Base-by-base conservation (phyloP, 2,888 invertebrate species). In the Polydrusus pterygomalis region DNA sequence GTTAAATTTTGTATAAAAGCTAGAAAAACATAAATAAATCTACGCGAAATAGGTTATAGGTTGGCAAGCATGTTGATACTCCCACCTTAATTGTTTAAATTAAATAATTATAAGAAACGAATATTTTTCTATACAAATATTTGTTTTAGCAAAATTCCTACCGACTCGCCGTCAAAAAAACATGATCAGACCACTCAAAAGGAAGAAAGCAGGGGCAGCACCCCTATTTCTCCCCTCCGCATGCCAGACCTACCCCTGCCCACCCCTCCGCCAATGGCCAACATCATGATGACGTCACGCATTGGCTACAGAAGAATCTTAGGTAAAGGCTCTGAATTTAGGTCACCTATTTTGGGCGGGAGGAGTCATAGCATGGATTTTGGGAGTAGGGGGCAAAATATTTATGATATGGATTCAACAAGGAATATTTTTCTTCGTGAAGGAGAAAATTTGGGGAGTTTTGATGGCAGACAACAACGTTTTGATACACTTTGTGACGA, bases 241-340 rank as follows among this genome's bases (percentile, higher is more conserved):
- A 78, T 85, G 74, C 83, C 86, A 0, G 87, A 87, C 79, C 74
- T 87, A 63, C 87, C 87, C 7, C 82, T 87, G 11, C 87, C 87
- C 11, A 86, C 87, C 15, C 87, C 87, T 20, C 87, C 87, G 38
- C 87, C 87, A 17, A 87, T 87, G 87, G 86, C 86, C 40, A 87
- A 87, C 75, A 85, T 87, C 64, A 85, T 86, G 82, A 82, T 85
- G 83, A 86, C 86, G 13, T 87, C 87, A 54, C 82, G 86, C 30
- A 85, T 87, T 64, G 84, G 85, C 3, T 85, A 86, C 77, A 81
- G 87, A 15, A 80, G 86, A 45, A 83, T 87, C 47, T 70, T 85
- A 15, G 78, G 81, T 18, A 75, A 81, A 7, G 54, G 51, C 9
- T 75, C 34, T 34, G 83, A 83, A 65, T 80, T 76, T 74, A 43